A percentile compares a stretch with the other conserved stretches of the same genome.
Evolutionary conservation across 2,113 vertebrate species (phyloP).

Genomic region (Cichladusa arquata): DNA sequence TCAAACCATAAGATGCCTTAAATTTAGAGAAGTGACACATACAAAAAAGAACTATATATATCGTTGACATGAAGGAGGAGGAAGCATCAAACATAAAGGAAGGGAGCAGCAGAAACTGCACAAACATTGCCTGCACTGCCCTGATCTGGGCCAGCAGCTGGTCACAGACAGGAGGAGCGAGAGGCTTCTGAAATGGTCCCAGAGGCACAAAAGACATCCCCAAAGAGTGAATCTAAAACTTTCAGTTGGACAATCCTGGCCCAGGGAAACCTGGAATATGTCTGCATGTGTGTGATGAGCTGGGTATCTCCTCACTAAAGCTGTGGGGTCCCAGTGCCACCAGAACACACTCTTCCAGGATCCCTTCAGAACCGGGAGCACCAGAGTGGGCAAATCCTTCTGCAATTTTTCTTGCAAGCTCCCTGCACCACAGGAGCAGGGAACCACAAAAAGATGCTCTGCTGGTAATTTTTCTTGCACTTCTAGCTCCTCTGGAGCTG

Average conservation of each 20-base stretch:
- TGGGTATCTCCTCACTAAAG: not conserved
- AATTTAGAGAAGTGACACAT: slow-evolving; percentile 48
- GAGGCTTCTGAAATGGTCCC: not conserved
- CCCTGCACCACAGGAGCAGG: not conserved
- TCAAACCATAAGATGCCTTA: slow-evolving; percentile 7
- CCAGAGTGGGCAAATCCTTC: not conserved
- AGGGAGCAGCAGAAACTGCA: slow-evolving; percentile 29
- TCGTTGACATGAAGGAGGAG: not conserved
- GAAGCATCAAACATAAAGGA: slow-evolving; percentile 43
- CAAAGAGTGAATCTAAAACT: not conserved
- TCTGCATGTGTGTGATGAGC: not conserved
- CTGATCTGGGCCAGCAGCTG: not conserved
- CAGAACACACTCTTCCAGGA: not conserved
- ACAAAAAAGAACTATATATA: slow-evolving; percentile 23
- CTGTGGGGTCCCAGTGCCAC: not conserved
- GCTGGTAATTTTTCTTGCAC: not conserved
- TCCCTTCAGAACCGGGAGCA: rapidly evolving
- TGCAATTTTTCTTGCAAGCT: not conserved
- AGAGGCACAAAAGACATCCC: not conserved
- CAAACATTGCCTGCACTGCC: not conserved
- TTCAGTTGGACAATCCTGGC: not conserved
- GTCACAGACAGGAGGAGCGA: not conserved
- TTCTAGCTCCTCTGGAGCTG: not conserved
- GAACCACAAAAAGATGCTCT: not conserved
- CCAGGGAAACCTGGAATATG: not conserved